These are phyloP conservation scores for Perca schrenkii DNA, from an alignment of 2,113 vertebrate genomes.

Conservation along the genomic window DNA sequence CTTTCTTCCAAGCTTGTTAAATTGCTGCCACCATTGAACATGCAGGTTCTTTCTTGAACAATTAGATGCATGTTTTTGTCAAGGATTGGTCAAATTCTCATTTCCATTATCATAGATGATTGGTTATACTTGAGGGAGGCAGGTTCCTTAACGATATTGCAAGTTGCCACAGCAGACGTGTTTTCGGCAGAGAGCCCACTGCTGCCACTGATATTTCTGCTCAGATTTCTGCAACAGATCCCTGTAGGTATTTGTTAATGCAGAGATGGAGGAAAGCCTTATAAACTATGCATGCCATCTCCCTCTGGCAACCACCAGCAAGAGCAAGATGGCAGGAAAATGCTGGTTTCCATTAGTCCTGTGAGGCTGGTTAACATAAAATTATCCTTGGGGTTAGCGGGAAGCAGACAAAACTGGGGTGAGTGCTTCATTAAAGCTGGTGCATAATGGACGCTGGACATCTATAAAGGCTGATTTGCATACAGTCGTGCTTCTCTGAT, in stretches of 20 bases:
- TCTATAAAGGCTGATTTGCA: slow-evolving; percentile 59
- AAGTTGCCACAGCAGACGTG: slow-evolving; percentile 31
- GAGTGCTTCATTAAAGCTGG: slow-evolving; percentile 75
- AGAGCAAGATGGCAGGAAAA: slow-evolving; percentile 72
- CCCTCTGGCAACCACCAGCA: slow-evolving; percentile 70
- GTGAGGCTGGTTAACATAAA: slow-evolving; percentile 78
- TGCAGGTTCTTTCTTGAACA: not conserved
- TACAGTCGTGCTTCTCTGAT: slow-evolving; percentile 40
- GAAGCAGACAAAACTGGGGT: slow-evolving; percentile 61
- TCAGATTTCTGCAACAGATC: slow-evolving; percentile 44
- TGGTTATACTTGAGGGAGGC: slow-evolving; percentile 34
- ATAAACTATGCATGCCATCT: slow-evolving; percentile 81
- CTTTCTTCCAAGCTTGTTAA: slow-evolving; percentile 20
- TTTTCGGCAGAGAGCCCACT: slow-evolving; percentile 22
- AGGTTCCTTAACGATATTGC: slow-evolving; percentile 51
- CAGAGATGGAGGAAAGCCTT: slow-evolving; percentile 68
- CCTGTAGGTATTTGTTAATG: slow-evolving; percentile 79
- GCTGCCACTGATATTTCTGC: slow-evolving; percentile 59
- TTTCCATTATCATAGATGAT: slow-evolving; percentile 53
- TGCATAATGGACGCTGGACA: slow-evolving; percentile 68
- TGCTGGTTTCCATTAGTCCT: slow-evolving; percentile 76
- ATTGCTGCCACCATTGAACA: slow-evolving; percentile 5
- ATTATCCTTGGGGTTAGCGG: slow-evolving; percentile 69
- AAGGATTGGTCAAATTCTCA: slow-evolving; percentile 31
- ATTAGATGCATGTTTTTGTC: slow-evolving; percentile 22